Conservation (phyloP, 1,140 invertebrate genomes). For the Sitobion miscanthi region DNA sequence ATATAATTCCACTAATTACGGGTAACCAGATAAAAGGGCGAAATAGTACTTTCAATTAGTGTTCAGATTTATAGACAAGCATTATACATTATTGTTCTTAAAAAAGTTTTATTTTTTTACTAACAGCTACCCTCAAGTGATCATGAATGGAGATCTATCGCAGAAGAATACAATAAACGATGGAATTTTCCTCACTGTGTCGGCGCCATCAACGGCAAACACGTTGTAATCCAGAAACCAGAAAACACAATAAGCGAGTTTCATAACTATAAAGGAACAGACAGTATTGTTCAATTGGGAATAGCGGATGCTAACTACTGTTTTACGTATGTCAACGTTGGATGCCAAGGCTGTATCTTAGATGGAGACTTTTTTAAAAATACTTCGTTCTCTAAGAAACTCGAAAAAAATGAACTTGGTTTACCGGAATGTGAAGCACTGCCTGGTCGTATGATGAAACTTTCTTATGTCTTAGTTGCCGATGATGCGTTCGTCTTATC, state of each 20-base stretch:
- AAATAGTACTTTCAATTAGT: too few species aligned
- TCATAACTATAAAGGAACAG: too few species aligned
- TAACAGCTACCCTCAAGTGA: slow-evolving; percentile 39
- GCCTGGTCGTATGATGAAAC: slow-evolving; percentile 57
- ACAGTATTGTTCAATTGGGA: too few species aligned
- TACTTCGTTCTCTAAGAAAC: slow-evolving; percentile 31
- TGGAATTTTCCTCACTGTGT: slow-evolving; percentile 63
- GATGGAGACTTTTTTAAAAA: slow-evolving; percentile 62
- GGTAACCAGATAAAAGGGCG: too few species aligned
- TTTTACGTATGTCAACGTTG: slow-evolving; percentile 58
- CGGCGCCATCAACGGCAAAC: slow-evolving; percentile 66
- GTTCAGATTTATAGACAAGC: too few species aligned
- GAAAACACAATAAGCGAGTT: slow-evolving; percentile 62
- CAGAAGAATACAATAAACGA: slow-evolving; percentile 60
- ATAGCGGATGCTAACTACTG: slow-evolving; percentile 61
- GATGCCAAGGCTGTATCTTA: slow-evolving; percentile 60
- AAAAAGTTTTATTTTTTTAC: too few species aligned
- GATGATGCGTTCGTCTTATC: slow-evolving; percentile 62
- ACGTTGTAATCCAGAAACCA: slow-evolving; percentile 63
- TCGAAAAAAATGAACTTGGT: slow-evolving; percentile 26
- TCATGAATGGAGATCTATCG: slow-evolving; percentile 60
- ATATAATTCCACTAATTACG: too few species aligned
- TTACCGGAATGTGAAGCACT: slow-evolving; percentile 60
- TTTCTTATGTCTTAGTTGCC: slow-evolving; percentile 64
- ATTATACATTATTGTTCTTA: too few species aligned